These are phyloP conservation scores for Drosophila santomea DNA, from an alignment of 1,140 invertebrate genomes.

Conservation along the genomic window DNA sequence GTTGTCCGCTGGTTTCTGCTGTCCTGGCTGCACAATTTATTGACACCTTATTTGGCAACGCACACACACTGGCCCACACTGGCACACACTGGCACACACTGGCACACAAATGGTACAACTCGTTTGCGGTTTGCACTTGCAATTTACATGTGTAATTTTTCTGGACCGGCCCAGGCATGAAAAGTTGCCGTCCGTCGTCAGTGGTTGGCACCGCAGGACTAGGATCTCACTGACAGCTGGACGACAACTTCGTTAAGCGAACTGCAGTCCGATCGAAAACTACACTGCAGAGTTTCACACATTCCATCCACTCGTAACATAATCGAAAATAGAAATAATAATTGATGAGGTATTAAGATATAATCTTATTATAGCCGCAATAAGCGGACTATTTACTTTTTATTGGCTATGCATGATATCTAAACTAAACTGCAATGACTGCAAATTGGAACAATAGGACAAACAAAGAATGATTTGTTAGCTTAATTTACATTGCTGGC, in stretches of 20 bases:
- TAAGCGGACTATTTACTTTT: no score
- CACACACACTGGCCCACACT: constrained; percentile 17
- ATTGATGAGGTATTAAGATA: no score
- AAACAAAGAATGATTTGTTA: no score
- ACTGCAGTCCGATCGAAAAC: constrained; percentile 26
- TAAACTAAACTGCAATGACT: no score
- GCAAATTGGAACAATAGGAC: no score
- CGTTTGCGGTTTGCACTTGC: constrained; percentile 78
- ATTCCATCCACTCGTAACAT: no score
- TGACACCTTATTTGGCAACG: constrained; percentile 73
- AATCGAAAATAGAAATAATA: no score
- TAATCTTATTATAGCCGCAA: no score
- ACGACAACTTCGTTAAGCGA: constrained; percentile 75
- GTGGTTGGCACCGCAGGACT: constrained; percentile 39
- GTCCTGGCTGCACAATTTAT: constrained; percentile 63
- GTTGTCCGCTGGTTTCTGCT: background rate
- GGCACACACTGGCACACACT: constrained; percentile 25
- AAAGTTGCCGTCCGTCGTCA: constrained; percentile 52
- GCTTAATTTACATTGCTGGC: no score
- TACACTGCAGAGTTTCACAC: constrained; percentile 8
- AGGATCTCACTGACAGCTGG: constrained; percentile 47
- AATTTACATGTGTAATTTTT: constrained; percentile 82
- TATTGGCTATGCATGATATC: no score
- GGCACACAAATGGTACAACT: constrained; percentile 51
- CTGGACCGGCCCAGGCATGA: constrained; percentile 29